phyloP scores from a whole-genome alignment of 2,797 vertebrate species.

The Eospalax fontanierii region DNA sequence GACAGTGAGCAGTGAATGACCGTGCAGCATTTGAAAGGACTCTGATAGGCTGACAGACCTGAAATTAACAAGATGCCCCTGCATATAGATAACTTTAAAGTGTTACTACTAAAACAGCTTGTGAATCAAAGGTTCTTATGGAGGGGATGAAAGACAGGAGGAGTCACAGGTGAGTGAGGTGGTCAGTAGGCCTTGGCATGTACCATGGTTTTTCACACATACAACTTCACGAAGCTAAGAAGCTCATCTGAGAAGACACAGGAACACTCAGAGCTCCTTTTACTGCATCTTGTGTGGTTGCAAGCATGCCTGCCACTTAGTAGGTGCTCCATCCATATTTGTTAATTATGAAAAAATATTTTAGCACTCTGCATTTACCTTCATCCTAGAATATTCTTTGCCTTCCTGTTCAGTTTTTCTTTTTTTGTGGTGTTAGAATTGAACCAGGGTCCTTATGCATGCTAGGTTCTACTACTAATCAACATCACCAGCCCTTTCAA shows the following conservation, averaged over 20 bases:
- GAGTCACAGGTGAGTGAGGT: neutral
- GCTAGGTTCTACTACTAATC: neutral
- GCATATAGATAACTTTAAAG: neutral
- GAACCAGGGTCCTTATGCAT: neutral
- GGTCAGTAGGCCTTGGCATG: neutral
- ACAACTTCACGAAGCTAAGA: neutral
- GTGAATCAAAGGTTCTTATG: neutral
- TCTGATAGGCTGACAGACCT: neutral
- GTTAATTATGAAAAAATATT: conserved; percentile 4
- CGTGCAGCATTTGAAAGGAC: neutral
- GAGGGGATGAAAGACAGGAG: neutral
- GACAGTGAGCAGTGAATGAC: neutral
- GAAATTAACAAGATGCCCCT: neutral
- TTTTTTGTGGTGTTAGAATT: neutral
- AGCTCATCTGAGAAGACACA: neutral
- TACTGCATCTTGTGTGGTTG: neutral
- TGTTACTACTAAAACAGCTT: neutral
- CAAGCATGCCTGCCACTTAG: neutral
- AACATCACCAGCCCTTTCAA: neutral
- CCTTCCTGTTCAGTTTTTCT: neutral
- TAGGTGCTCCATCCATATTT: neutral
- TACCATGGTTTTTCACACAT: neutral
- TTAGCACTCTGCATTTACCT: neutral
- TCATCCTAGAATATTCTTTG: neutral
- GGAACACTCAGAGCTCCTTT: neutral